phyloP scores from a whole-genome alignment of 2,113 vertebrate genomes.

The Oenanthe oenanthe region DNA sequence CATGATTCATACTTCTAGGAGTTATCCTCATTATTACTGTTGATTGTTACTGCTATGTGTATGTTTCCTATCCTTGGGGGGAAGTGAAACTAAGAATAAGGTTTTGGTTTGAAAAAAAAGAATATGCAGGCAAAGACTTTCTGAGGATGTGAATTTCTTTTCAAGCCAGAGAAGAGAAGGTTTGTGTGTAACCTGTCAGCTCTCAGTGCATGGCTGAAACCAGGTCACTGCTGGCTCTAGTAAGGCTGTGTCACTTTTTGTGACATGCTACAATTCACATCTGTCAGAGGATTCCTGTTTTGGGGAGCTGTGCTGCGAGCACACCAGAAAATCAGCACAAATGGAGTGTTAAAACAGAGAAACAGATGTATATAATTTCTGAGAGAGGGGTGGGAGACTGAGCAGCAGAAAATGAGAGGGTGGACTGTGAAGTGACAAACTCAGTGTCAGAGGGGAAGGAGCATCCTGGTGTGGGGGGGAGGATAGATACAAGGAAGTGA shows the following conservation, averaged over 20 bases:
- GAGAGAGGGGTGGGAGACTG: background rate
- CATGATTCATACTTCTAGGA: background rate
- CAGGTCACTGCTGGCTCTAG: background rate
- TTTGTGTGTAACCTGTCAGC: background rate
- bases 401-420: background rate
- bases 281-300: background rate
- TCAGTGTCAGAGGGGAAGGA: background rate
- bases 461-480: rapidly evolving
- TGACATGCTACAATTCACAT: background rate
- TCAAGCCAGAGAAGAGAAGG: background rate
- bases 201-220: background rate
- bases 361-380: background rate
- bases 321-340: background rate
- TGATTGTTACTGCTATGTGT: background rate
- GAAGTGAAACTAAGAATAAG: background rate
- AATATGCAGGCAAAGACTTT: background rate
- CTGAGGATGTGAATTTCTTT: background rate
- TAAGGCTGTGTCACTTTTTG: background rate
- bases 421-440: background rate
- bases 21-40: background rate
- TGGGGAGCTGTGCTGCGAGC: background rate
- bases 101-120: background rate
- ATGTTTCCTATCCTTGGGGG: background rate
- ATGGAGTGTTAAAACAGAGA: background rate
- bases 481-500: background rate